Conservation (phyloP, 2,797 vertebrate genomes). For the Tympanoctomys barrerae region DNA sequence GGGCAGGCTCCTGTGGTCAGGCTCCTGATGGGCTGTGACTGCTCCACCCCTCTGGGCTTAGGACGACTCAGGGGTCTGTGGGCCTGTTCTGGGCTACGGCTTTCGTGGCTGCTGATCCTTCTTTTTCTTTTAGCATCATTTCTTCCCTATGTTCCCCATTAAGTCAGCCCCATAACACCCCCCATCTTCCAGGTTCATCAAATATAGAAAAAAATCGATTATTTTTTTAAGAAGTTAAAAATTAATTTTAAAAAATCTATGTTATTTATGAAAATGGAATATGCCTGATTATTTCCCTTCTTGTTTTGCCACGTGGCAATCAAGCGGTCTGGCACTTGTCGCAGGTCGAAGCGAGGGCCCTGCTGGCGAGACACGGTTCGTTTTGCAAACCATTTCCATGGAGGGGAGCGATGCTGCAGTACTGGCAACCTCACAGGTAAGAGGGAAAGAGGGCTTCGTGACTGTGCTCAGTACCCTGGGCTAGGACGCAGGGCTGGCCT, state of each 20-base stretch:
- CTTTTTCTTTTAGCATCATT: not conserved
- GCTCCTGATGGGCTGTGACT: fast-evolving
- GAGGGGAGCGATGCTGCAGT: fast-evolving
- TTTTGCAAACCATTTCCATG: not conserved
- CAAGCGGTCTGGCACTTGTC: not conserved
- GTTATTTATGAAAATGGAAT: not conserved
- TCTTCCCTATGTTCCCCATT: not conserved
- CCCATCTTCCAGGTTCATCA: not conserved
- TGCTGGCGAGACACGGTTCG: fast-evolving
- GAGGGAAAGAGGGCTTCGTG: not conserved
- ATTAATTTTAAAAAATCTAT: not conserved
- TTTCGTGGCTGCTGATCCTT: not conserved
- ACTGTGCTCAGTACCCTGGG: fast-evolving
- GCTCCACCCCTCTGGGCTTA: fast-evolving
- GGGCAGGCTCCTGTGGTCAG: fast-evolving
- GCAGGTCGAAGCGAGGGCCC: fast-evolving
- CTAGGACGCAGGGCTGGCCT: not conserved
- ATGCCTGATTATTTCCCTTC: not conserved
- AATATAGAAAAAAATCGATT: not conserved
- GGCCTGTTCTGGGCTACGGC: fast-evolving
- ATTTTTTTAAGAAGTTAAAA: not conserved
- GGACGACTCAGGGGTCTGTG: fast-evolving
- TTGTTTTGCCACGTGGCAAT: not conserved
- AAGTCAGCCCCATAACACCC: not conserved
- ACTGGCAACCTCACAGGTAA: fast-evolving